A percentile compares a stretch with the other conserved stretches of the same genome.
Evolutionary conservation across 2,888 invertebrate genomes (phyloP).

Genomic region (Stenurella melanura): DNA sequence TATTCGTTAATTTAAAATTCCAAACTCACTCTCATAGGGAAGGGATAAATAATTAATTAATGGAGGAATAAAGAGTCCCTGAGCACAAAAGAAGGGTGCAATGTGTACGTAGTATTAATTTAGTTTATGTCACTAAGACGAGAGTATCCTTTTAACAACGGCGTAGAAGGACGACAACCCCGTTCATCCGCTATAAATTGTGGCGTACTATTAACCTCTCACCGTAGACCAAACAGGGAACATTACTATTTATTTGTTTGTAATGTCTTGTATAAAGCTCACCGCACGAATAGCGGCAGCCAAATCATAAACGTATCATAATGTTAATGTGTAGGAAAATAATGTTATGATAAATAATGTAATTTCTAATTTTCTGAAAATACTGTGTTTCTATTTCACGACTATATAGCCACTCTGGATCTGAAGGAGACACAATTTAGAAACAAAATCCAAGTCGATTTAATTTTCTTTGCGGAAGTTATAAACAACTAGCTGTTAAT

Average conservation of each 20-base stretch:
- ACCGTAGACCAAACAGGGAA: constrained; percentile 25
- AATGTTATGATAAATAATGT: background rate
- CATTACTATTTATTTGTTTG: constrained; percentile 46
- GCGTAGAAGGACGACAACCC: constrained; percentile 39
- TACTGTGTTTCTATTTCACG: no score
- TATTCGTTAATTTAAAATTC: constrained; percentile 27
- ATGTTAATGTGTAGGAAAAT: background rate
- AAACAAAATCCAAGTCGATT: no score
- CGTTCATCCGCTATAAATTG: constrained; percentile 42
- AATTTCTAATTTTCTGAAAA: no score
- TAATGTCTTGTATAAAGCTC: constrained; percentile 22
- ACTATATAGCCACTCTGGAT: no score
- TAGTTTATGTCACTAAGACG: constrained; percentile 38
- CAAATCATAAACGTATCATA: background rate
- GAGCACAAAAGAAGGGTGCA: constrained; percentile 28
- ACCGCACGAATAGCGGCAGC: background rate
- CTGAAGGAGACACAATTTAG: no score
- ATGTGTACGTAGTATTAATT: constrained; percentile 39
- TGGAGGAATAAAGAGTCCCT: constrained; percentile 21
- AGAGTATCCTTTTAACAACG: constrained; percentile 40
- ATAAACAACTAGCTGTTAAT: no score
- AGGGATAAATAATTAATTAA: constrained; percentile 29
- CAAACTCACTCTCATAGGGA: background rate
- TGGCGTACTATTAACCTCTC: constrained; percentile 39
- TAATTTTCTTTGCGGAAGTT: no score